These are phyloP conservation scores for Typhlichthys subterraneus DNA, from an alignment of 2,797 vertebrate species.

Conservation along the genomic window DNA sequence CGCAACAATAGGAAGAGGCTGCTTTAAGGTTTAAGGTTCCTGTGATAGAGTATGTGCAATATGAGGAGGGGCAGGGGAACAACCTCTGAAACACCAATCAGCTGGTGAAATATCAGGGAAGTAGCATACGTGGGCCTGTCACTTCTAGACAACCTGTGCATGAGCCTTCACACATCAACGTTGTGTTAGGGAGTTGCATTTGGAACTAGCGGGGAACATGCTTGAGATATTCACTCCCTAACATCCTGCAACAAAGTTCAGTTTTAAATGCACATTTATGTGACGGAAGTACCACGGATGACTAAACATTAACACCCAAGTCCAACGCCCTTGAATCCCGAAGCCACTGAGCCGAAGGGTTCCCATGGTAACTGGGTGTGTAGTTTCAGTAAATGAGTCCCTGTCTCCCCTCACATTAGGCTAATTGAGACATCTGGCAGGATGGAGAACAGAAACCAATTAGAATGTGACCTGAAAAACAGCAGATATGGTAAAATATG, in stretches of 20 bases:
- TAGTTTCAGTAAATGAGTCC: slow-evolving; percentile 44
- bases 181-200: slow-evolving; percentile 29
- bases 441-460: slow-evolving; percentile 15
- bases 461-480: slow-evolving; percentile 27
- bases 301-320: slow-evolving; percentile 31
- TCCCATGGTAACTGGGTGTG: slow-evolving; percentile 21
- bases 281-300: slow-evolving; percentile 29
- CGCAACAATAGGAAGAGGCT: slow-evolving; percentile 23
- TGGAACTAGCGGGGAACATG: slow-evolving; percentile 9
- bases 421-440: slow-evolving; percentile 42
- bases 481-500: slow-evolving; percentile 15
- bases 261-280: slow-evolving; percentile 20
- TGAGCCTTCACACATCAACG: slow-evolving; percentile 40
- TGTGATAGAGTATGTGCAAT: slow-evolving; percentile 41
- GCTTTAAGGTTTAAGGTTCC: slow-evolving; percentile 68
- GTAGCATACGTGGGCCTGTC: slow-evolving; percentile 45
- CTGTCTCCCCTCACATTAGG: slow-evolving; percentile 34
- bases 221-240: slow-evolving; percentile 28
- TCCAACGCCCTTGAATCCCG: slow-evolving; percentile 36
- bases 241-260: slow-evolving; percentile 14
- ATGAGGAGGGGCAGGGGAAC: slow-evolving; percentile 39
- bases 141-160: slow-evolving; percentile 45
- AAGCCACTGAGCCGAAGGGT: slow-evolving; percentile 12
- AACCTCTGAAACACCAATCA: slow-evolving; percentile 49
- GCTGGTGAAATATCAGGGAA: slow-evolving; percentile 42